A percentile compares a stretch with the other conserved stretches of the same genome.
phyloP scores from a whole-genome alignment of 2,113 vertebrate species.

The Aspidoscelis tigris region DNA sequence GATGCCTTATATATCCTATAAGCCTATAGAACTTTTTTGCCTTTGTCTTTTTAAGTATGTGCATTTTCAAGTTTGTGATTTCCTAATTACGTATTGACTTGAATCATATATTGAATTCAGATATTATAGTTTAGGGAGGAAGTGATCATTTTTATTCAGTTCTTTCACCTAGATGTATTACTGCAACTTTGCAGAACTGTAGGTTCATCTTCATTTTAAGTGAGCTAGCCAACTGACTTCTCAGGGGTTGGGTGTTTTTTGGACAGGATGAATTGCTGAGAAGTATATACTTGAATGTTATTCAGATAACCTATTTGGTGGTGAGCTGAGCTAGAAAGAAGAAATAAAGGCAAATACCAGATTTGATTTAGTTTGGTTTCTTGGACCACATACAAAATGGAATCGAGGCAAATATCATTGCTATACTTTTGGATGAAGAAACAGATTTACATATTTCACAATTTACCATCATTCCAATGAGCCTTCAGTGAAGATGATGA shows the following conservation, averaged over 20 bases:
- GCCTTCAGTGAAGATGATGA: too few relatives aligned
- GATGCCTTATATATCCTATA: constrained; percentile 24
- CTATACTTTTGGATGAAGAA: neutral
- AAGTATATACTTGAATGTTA: neutral
- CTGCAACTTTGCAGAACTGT: neutral
- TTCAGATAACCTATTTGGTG: neutral
- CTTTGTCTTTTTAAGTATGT: constrained; percentile 29
- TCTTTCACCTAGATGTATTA: constrained; percentile 1
- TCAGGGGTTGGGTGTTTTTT: neutral
- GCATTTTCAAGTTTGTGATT: constrained; percentile 30
- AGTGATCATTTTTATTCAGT: constrained; percentile 2
- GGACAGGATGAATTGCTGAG: neutral
- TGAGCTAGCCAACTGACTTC: constrained; percentile 1
- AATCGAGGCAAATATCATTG: neutral
- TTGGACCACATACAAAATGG: neutral
- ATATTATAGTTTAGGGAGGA: constrained; percentile 29
- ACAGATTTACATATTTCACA: neutral
- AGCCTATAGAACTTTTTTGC: neutral
- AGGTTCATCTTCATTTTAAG: constrained; percentile 6
- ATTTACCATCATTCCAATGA: neutral
- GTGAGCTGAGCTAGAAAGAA: neutral
- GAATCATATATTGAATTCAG: constrained; percentile 16
- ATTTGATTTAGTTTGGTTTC: too few relatives aligned
- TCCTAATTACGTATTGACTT: constrained; percentile 22
- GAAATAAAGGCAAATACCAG: too few relatives aligned